Evolutionary conservation across 2,888 invertebrate species (phyloP).

Genomic region (Synergus itoensis): DNA sequence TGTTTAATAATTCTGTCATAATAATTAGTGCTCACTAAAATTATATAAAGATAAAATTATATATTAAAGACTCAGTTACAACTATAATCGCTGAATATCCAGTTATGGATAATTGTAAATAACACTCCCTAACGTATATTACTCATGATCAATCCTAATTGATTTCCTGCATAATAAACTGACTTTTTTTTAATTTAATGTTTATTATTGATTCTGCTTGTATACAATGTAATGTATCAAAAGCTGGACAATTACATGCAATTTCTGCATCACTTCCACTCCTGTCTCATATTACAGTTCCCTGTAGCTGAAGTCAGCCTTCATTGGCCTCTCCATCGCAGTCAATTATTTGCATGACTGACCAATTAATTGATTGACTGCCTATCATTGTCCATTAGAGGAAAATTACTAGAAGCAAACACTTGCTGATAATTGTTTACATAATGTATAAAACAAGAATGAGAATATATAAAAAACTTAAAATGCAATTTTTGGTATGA

Average conservation of each 20-base stretch:
- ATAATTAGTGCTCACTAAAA: conserved; percentile 21
- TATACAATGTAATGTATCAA: neutral
- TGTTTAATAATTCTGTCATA: conserved; percentile 46
- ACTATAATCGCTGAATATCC: neutral
- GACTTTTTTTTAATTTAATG: no score
- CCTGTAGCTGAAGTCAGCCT: neutral
- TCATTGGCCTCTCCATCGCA: neutral
- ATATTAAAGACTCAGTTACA: neutral
- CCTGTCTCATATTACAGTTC: neutral
- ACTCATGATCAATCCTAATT: neutral
- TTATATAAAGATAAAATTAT: neutral
- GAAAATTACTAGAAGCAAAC: neutral
- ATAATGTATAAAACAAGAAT: neutral
- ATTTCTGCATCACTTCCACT: neutral
- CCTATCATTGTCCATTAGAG: neutral
- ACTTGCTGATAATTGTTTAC: neutral
- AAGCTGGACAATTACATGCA: neutral
- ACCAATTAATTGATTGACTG: neutral
- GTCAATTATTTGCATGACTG: neutral
- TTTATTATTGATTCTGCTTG: no score
- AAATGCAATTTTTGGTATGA: no score
- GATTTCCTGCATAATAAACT: neutral
- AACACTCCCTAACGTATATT: neutral
- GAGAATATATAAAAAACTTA: no score
- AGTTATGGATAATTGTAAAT: conserved; percentile 5